Percentiles rank a stretch among this genome's conserved stretches.
Conservation (phyloP, 2,888 invertebrate species). For the Dioctria linearis region DNA sequence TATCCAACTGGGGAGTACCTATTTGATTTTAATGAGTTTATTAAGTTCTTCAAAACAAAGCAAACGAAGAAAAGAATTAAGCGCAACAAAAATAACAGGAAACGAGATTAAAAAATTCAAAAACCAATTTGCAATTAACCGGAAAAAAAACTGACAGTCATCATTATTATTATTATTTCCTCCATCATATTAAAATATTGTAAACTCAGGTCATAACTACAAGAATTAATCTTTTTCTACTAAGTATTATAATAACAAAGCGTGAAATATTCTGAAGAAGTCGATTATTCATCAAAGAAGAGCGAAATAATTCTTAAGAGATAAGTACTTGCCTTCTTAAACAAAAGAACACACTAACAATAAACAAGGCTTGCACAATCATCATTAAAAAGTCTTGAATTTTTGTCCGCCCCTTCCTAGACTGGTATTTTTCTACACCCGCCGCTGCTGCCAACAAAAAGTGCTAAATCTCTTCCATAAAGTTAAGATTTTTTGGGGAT, state of each 20-base stretch:
- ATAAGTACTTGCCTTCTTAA: not conserved
- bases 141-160: not conserved
- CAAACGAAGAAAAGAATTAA: not conserved
- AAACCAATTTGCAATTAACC: not conserved
- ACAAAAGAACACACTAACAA: not conserved
- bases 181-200: not conserved
- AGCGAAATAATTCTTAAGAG: not conserved
- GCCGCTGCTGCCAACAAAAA: not conserved
- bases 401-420: not conserved
- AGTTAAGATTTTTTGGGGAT: not conserved
- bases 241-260: not conserved
- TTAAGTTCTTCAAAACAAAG: too few species aligned
- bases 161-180: not conserved
- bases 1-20: too few species aligned
- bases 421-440: not conserved
- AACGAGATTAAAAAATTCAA: not conserved
- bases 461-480: conserved; percentile 3
- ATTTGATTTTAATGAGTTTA: too few species aligned
- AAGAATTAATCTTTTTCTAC: not conserved
- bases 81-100: not conserved
- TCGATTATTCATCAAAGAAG: not conserved
- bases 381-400: not conserved
- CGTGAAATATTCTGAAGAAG: not conserved
- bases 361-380: not conserved
- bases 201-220: not conserved